Evolutionary conservation across 1,140 invertebrate species (phyloP), one percentile per base, ranked within the genome.

Genomic region (Fopius arisanus): DNA sequence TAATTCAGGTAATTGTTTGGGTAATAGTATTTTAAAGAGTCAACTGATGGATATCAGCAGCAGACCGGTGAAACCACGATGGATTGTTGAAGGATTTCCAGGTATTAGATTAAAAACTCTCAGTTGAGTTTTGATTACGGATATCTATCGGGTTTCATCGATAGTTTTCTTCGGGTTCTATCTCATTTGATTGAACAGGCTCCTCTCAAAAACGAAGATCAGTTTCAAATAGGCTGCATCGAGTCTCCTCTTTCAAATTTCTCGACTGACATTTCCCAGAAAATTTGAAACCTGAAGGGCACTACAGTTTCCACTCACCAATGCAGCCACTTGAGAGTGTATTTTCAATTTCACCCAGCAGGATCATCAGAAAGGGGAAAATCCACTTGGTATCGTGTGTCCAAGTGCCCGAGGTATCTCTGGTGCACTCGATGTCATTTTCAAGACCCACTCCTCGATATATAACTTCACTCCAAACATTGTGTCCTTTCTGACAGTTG

Each of bases 371-470:
- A 59, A 21, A 59, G 21, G 21, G 14, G 19, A 59, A 28, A 59
- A 59, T 59, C 23, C 54, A 59, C 54, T 59, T 59, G 23, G 54
- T 59, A 59, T 59, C 54, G 10, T 28, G 54, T 59, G 54, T 59
- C 54, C 54, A 59, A 59, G 19, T 59, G 19, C 54, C 6, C 19
- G 21, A 59, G 19, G 23, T 59, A 59, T 59, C 54, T 1, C 19
- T 59, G 3, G 23, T 26, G 54, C 23, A 28, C 54, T 59, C 23
- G 19, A 59, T 10, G 54, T 59, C 54, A 59, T 59, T 59, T 21
- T 59, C 54, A 23, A 59, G 19, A 19, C 43, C 43, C 54, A 59
- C 14, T 59, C 54, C 26, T 59, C 23, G 23, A 59, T 59, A 23
- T 23, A 59, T 59, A 26, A 59, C 2, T 59, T 37, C 12, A 7